phyloP scores from a whole-genome alignment of 2,888 invertebrate species.

The Andrena dorsata region DNA sequence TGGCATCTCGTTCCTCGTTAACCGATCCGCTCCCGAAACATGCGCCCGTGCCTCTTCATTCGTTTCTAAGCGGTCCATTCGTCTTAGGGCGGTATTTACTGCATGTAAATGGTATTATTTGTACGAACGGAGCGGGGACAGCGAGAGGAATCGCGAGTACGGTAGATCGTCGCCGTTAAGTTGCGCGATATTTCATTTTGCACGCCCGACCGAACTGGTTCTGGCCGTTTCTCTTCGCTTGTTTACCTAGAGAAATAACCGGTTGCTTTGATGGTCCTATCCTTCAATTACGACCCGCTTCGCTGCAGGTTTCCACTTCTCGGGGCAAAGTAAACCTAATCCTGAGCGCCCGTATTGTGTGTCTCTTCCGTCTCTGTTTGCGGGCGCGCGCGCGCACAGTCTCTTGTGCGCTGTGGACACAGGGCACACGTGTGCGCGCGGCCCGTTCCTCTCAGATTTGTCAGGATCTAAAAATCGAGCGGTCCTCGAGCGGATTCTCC shows the following conservation, averaged over 20 bases:
- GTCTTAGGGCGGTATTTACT: slow-evolving; percentile 35
- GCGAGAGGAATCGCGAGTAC: slow-evolving; percentile 23
- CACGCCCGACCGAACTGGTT: slow-evolving; percentile 55
- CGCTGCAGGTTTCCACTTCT: slow-evolving; percentile 65
- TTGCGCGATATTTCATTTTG: slow-evolving; percentile 70
- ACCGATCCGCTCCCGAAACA: slow-evolving; percentile 10
- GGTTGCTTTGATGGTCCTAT: slow-evolving; percentile 66
- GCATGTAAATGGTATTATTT: slow-evolving; percentile 55
- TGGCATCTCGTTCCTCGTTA: background rate
- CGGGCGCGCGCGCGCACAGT: slow-evolving; percentile 22
- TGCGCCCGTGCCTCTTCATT: slow-evolving; percentile 6
- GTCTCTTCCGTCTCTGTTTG: slow-evolving; percentile 57
- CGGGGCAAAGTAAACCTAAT: slow-evolving; percentile 70
- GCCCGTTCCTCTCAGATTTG: slow-evolving; percentile 31
- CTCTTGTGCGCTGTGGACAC: slow-evolving; percentile 8
- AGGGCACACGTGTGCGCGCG: background rate
- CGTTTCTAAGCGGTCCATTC: slow-evolving; percentile 25
- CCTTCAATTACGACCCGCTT: slow-evolving; percentile 70
- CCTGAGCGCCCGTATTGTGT: slow-evolving; percentile 57
- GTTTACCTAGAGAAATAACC: slow-evolving; percentile 72
- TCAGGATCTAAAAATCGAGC: slow-evolving; percentile 31
- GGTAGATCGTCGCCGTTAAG: slow-evolving; percentile 58
- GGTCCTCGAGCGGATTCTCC: slow-evolving; percentile 6
- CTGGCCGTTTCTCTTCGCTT: slow-evolving; percentile 59
- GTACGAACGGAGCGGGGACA: slow-evolving; percentile 41